Percentiles rank a stretch among this genome's conserved stretches.
These are phyloP conservation scores for Pogonomyrmex californicus DNA, from an alignment of 1,140 invertebrate species.

Conservation along the genomic window DNA sequence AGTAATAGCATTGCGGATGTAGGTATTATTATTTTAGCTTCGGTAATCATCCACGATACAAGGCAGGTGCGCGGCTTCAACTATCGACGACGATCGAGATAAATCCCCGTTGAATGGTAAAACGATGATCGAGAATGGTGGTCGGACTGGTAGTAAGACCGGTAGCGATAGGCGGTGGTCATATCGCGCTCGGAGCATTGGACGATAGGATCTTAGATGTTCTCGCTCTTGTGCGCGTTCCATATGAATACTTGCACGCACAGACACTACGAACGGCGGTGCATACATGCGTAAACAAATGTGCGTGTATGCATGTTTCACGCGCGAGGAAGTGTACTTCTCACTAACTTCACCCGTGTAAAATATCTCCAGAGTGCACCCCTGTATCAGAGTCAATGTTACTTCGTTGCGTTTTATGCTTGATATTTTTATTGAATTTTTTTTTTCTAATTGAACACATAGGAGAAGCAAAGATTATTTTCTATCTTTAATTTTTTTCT, in stretches of 20 bases:
- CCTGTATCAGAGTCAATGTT: not conserved
- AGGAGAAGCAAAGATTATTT: not conserved
- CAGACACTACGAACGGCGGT: not conserved
- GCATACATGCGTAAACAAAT: slow-evolving; percentile 16
- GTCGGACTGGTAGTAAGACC: slow-evolving; percentile 79
- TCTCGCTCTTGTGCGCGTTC: slow-evolving; percentile 58
- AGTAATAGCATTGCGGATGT: not conserved
- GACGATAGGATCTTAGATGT: slow-evolving; percentile 78
- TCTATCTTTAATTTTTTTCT: not conserved
- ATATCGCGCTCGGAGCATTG: slow-evolving; percentile 82
- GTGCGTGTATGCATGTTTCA: slow-evolving; percentile 13
- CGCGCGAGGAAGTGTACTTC: not conserved
- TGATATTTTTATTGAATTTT: not conserved
- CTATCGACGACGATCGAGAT: slow-evolving; percentile 78
- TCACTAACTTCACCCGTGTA: not conserved
- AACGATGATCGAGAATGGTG: slow-evolving; percentile 79
- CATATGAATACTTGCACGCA: slow-evolving; percentile 44
- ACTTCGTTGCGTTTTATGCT: not conserved
- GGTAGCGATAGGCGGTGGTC: slow-evolving; percentile 83
- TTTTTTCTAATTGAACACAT: not conserved
- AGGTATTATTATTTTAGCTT: slow-evolving; percentile 19
- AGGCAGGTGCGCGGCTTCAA: slow-evolving; percentile 47
- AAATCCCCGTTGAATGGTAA: slow-evolving; percentile 80
- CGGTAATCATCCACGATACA: slow-evolving; percentile 22
- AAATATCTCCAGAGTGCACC: not conserved